Evolutionary conservation across 2,888 invertebrate genomes (phyloP), one percentile per base, ranked within the genome.

Genomic region (Dryomyza anilis): DNA sequence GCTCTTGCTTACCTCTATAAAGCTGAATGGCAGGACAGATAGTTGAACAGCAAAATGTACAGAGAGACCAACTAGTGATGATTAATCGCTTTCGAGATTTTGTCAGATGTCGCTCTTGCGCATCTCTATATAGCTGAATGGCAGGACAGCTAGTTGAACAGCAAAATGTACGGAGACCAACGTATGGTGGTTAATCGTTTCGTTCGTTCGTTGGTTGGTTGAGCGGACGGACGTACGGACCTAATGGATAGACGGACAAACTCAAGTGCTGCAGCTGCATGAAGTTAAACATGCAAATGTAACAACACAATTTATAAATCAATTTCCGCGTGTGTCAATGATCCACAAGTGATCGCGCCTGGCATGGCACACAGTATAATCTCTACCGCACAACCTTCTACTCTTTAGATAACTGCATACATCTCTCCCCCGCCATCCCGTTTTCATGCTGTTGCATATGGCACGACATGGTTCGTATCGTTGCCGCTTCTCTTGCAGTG

Each of bases 241-340:
- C 14, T 36, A 4, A 10, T 39, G 6, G 7, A n/a, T n/a, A 4
- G 50, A 7, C n/a, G 3, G 14, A 50, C 48, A 23, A 50, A 50
- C 23, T 30, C 36, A 55, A n/a, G n/a, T n/a, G n/a, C n/a, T 55
- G 23, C 55, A 55, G 55, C 36, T 36, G 55, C 21, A 21, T 36
- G 36, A 19, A 36, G 33, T 33, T 29, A 30, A n/a, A 25, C 61
- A 61, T 61, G 48, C 30, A 65, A 65, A 61, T 61, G 61, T 57
- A 65, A 65, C 61, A 63, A 65, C 57, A 65, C 65, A 65, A 61
- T 65, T 65, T 61, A 65, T 65, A 61, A 65, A 65, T 65, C 61
- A 65, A 65, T 65, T 65, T 65, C 57, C 61, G 61, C 50, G 36
- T 56, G 50, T 25, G 55, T 65, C 53, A 46, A 63, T 57, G 63